Evolutionary conservation across 2,888 invertebrate genomes (phyloP).

Genomic region (Amaurobius ferox): DNA sequence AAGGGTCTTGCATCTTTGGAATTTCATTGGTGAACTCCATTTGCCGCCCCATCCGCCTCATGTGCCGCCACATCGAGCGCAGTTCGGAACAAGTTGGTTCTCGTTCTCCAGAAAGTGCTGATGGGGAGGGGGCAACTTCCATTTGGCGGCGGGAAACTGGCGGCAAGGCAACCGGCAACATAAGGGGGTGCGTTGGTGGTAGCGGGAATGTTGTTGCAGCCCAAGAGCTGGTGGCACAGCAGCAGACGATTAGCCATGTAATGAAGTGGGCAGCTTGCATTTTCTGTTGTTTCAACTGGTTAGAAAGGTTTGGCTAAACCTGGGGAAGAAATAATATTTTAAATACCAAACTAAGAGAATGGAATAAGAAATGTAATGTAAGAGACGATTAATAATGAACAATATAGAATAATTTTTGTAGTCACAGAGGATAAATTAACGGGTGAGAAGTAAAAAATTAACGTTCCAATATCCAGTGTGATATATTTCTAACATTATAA

Average conservation of each 20-base stretch:
- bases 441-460: no score
- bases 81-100: constrained; percentile 92
- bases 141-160: constrained; percentile 60
- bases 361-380: no score
- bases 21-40: constrained; percentile 92
- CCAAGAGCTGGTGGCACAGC: constrained; percentile 15
- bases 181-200: constrained; percentile 40
- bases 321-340: constrained; percentile 7
- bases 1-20: constrained; percentile 81
- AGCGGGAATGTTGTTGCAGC: constrained; percentile 51
- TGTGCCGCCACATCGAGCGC: constrained; percentile 94
- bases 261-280: constrained; percentile 33
- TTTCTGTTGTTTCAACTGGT: background rate
- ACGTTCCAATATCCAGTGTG: no score
- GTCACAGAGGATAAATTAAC: no score
- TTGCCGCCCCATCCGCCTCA: constrained; percentile 90
- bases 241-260: constrained; percentile 20
- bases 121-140: constrained; percentile 38
- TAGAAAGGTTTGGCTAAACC: background rate
- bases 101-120: constrained; percentile 17
- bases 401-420: no score
- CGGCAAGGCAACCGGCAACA: constrained; percentile 43
- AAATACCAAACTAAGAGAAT: background rate
- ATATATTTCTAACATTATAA: no score
- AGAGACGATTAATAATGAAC: no score